phyloP scores from a whole-genome alignment of 2,797 vertebrate genomes.

The Bovichtus variegatus region DNA sequence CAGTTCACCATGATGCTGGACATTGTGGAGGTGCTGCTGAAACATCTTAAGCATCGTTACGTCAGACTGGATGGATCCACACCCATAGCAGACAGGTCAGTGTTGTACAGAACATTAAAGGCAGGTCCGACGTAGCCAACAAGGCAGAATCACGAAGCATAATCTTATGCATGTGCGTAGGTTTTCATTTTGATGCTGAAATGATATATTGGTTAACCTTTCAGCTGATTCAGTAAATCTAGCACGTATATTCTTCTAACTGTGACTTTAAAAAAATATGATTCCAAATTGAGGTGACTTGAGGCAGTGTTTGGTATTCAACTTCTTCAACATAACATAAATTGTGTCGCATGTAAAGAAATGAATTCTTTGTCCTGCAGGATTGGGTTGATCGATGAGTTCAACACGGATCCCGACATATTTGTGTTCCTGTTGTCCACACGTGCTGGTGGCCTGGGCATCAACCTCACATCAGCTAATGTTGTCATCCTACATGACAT shows the following conservation, averaged over 20 bases:
- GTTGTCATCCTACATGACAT: conserved; percentile 97
- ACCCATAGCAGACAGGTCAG: conserved; percentile 93
- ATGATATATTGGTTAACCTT: background rate
- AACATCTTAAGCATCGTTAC: conserved; percentile 90
- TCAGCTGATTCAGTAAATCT: background rate
- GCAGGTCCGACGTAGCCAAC: background rate
- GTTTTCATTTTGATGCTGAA: background rate
- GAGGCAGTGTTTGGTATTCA: background rate
- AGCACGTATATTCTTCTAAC: background rate
- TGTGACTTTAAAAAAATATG: background rate
- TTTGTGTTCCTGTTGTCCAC: conserved; percentile 97
- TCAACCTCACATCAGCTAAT: conserved; percentile 97
- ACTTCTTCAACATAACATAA: background rate
- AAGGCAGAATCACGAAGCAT: background rate
- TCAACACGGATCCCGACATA: conserved; percentile 93
- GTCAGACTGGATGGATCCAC: conserved; percentile 95
- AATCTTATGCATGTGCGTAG: background rate
- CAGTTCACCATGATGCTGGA: conserved; percentile 99
- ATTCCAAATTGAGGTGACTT: background rate
- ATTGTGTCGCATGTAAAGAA: background rate
- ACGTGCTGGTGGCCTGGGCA: conserved; percentile 95
- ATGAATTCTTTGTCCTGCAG: conserved; percentile 73
- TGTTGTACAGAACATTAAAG: background rate
- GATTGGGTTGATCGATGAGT: conserved; percentile 96
- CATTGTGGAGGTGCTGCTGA: conserved; percentile 94